Base-by-base conservation (phyloP, 2,888 invertebrate genomes). In the Galerucella nymphaeae region DNA sequence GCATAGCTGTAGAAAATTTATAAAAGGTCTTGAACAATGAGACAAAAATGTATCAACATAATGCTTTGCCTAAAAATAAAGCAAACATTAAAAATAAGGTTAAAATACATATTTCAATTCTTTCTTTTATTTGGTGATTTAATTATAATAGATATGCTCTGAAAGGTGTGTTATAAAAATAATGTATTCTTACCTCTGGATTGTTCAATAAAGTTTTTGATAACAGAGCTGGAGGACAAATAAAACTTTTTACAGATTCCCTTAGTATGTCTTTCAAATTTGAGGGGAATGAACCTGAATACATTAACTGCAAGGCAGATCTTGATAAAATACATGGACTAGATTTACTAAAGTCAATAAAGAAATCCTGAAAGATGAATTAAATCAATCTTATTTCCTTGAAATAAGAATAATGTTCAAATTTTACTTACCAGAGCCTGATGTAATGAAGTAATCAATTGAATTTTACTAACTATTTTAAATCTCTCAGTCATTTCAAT, bases 281-380 rank as follows among this genome's bases (percentile, higher is more conserved):
- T 82, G 96, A 89, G 77, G 89, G 88, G 73, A 89, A 89, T 30
- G 88, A 86, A 18, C 91, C 89, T 73, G 93, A 89, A 85, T 96
- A 96, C 42, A 96, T 88, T 74, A 94, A 89, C 85, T 96, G 97
- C 5, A 98, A 88, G 53, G 97, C 92, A 61, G 97, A 97, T 69
- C 98, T 91, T 1, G 97, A 97, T 10, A 98, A 89, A 72, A 98
- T 95, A 86, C 98, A 98, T 1, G 97, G 96, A 1, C 91, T 91
- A 74, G 91, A 90, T 81, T 93, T 92, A 82, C 97, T 97, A 86
- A 97, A 97, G 82, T 97, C 96, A 85, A 95, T 92, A 86, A 98
- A 96, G 87, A 97, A 96, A 84, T 98, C 96, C 95, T 94, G 84
- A 57, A 85, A 86, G 79, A 79, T 80, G 74, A 57, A 59, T 45